Percentiles rank a stretch among this genome's conserved stretches.
Conservation (phyloP, 2,888 invertebrate genomes). For the Thera obeliscata region DNA sequence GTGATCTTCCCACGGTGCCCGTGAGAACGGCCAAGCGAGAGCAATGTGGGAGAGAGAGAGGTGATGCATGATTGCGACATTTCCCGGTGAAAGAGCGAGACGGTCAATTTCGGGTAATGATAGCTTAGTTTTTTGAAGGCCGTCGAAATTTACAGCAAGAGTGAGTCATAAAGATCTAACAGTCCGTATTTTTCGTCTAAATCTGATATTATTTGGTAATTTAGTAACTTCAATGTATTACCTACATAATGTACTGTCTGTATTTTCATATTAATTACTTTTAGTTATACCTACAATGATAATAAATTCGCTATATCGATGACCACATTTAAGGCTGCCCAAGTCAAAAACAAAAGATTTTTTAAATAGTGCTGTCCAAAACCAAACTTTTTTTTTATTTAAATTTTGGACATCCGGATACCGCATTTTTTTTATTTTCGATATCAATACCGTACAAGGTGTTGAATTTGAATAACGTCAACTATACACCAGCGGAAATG, state of each 20-base stretch:
- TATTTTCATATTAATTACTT: too few species aligned
- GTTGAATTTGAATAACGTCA: conserved; percentile 29
- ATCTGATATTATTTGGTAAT: neutral
- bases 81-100: conserved; percentile 36
- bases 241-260: too few species aligned
- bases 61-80: conserved; percentile 37
- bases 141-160: conserved; percentile 37
- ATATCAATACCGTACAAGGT: conserved; percentile 14
- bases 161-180: conserved; percentile 30
- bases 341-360: too few species aligned
- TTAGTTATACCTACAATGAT: too few species aligned
- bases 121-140: conserved; percentile 36
- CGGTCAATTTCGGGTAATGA: conserved; percentile 33
- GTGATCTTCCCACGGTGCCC: conserved; percentile 63
- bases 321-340: too few species aligned
- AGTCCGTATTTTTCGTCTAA: neutral
- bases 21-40: conserved; percentile 60
- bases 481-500: conserved; percentile 31
- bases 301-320: too few species aligned
- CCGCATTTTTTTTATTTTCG: neutral
- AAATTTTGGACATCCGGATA: neutral
- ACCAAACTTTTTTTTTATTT: neutral
- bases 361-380: too few species aligned
- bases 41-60: conserved; percentile 30
- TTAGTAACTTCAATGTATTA: neutral